phyloP scores from a whole-genome alignment of 2,888 invertebrate genomes.

The Glyphotaelius pellucidus region DNA sequence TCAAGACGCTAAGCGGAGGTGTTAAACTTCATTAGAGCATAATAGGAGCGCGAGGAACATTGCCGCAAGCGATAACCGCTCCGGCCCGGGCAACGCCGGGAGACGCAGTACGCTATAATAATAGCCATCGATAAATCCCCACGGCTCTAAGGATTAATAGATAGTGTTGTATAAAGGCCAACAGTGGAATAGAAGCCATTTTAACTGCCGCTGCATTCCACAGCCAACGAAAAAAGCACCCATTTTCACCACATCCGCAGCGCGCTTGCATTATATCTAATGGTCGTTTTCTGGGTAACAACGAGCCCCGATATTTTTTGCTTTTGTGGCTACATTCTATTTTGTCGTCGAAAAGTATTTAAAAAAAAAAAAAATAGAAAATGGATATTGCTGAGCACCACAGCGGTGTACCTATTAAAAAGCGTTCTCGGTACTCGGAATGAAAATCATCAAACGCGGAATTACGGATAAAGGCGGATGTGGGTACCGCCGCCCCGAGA shows the following conservation, averaged over 20 bases:
- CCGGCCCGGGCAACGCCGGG: background rate
- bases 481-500: too few relatives aligned
- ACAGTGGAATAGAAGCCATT: background rate
- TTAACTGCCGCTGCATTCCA: background rate
- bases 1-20: background rate
- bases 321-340: background rate
- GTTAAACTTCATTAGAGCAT: background rate
- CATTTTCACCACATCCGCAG: background rate
- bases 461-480: too few relatives aligned
- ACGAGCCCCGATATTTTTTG: background rate
- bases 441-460: too few relatives aligned
- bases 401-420: too few relatives aligned
- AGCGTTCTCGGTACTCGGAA: too few relatives aligned
- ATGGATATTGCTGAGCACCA: too few relatives aligned
- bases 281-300: background rate
- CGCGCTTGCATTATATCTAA: background rate
- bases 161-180: background rate
- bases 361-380: background rate
- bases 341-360: background rate
- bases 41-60: background rate
- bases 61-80: background rate
- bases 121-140: background rate
- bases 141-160: background rate
- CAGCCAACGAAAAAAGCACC: background rate
- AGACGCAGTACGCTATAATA: background rate